Base-by-base conservation (phyloP, 2,888 invertebrate genomes). In the Ormyrus pomaceus region DNA sequence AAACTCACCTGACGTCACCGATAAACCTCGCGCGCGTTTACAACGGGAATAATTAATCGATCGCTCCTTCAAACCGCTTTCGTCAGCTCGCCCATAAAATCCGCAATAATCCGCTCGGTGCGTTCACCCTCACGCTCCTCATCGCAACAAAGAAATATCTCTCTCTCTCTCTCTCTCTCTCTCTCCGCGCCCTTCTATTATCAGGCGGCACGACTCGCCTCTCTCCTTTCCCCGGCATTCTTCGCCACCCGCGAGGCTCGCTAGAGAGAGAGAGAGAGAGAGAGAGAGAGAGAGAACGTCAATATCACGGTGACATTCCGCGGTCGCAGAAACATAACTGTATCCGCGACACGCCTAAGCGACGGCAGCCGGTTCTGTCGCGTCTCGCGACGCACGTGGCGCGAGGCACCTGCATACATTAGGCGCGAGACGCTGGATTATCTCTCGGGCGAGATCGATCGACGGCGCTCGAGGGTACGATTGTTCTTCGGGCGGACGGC, bases 251-350 rank as follows among this genome's bases (percentile, higher is more conserved):
- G 50, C 48, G 64, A 50, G 7, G 45, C 19, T 19, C 19, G 59
- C 13, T 8, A 13, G 13, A 59, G 13, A 34, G 59, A 13, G 13
- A 59, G 13, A 59, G n/a, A 13, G 19, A 13, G 11, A 13, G 58
- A 58, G n/a, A n/a, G n/a, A n/a, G 13, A 13, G 13, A 19, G 59
- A 11, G 34, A 59, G 13, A 71, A 77, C 34, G 70, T 70, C 64
- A 71, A 75, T 79, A 75, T 79, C 64, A 53, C 62, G 58, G 50
- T 71, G 65, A 66, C 75, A 71, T 74, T 74, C 79, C 69, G 51
- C 51, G 66, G 11, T 72, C 66, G 72, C 71, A 50, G 75, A 71
- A 80, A 75, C 34, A 75, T 71, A 79, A 75, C 79, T 77, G 71
- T 71, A 75, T 48, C 46, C n/a, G 19, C 11, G 53, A 50, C 72